Evolutionary conservation across 1,140 invertebrate genomes (phyloP), one percentile per base, ranked within the genome.

Genomic region (Pogonomyrmex californicus): DNA sequence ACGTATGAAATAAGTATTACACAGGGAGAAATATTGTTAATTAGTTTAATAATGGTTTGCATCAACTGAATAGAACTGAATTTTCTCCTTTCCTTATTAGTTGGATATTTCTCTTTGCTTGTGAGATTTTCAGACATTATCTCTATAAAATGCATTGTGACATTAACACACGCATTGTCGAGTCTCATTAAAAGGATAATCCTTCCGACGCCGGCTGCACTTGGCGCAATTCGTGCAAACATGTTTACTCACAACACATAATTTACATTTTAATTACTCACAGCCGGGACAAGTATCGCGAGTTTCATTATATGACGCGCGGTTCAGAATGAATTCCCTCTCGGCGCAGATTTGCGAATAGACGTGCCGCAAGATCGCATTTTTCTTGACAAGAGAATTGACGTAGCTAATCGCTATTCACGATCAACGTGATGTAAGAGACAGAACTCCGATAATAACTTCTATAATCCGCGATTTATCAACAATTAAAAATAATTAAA

Each of bases 191-290:
- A 88, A 91, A 83, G 77, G 87, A 82, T 88, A 91, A 91, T 90
- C 86, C 86, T 62, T 54, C 63, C 66, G 81, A 85, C 88, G 86
- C 63, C 60, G 60, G 66, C 70, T 87, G 88, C 81, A 89, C 90
- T 91, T 91, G 91, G 89, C 88, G 77, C 85, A 63, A 91, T 89
- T 88, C 70, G 68, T 85, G 88, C 87, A 87, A 91, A 92, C 87
- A 82, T 92, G 89, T 92, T 92, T 92, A 92, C 91, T 75, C 65
- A 75, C 63, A 88, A 82, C 86, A 60, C 83, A 85, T 89, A 92
- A 93, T 93, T 92, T 93, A 83, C 92, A 92, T 93, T 93, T 93
- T 93, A 93, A 93, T 92, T 93, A 91, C 88, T 89, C 90, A 92
- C 92, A 79, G 90, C 86, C 88, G 86, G 88, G 86, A 85, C 86